A percentile compares a stretch with the other conserved stretches of the same genome.
These are phyloP conservation scores for Lamellibrachia columna DNA, from an alignment of 2,888 invertebrate species.

Conservation along the genomic window DNA sequence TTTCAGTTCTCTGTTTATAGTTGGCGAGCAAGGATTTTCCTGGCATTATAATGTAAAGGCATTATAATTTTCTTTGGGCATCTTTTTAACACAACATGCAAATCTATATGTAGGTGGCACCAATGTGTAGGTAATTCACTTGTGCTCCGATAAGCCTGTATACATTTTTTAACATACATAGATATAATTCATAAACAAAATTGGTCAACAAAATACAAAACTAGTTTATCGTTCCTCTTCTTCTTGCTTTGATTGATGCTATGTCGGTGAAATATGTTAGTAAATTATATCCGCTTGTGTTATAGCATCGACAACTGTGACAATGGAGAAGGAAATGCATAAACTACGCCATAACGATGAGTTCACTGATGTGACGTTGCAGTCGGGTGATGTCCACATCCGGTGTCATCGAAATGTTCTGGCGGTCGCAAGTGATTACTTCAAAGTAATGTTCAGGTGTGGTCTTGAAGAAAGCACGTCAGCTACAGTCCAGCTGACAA, in stretches of 20 bases:
- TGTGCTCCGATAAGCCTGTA: too few species aligned
- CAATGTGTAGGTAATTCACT: too few species aligned
- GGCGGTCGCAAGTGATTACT: conserved; percentile 35
- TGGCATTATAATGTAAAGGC: too few species aligned
- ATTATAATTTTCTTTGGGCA: too few species aligned
- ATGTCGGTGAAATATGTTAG: too few species aligned
- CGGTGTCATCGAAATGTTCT: conserved; percentile 36
- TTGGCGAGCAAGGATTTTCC: too few species aligned
- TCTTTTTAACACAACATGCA: too few species aligned
- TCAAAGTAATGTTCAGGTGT: conserved; percentile 35
- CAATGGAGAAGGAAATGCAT: neutral
- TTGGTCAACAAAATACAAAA: too few species aligned
- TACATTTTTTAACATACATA: too few species aligned
- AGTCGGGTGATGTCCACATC: conserved; percentile 23
- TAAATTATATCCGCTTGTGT: neutral
- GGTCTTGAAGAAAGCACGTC: conserved; percentile 33
- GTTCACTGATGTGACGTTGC: conserved; percentile 32
- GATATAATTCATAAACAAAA: too few species aligned
- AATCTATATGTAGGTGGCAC: too few species aligned
- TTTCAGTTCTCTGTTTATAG: too few species aligned
- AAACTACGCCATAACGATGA: conserved; percentile 26
- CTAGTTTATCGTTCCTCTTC: neutral
- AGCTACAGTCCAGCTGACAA: conserved; percentile 17
- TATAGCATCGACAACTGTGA: neutral
- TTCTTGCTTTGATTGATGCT: neutral